Evolutionary conservation across 2,113 vertebrate species (phyloP), one percentile per base, ranked within the genome.

Genomic region (Balaeniceps rex): DNA sequence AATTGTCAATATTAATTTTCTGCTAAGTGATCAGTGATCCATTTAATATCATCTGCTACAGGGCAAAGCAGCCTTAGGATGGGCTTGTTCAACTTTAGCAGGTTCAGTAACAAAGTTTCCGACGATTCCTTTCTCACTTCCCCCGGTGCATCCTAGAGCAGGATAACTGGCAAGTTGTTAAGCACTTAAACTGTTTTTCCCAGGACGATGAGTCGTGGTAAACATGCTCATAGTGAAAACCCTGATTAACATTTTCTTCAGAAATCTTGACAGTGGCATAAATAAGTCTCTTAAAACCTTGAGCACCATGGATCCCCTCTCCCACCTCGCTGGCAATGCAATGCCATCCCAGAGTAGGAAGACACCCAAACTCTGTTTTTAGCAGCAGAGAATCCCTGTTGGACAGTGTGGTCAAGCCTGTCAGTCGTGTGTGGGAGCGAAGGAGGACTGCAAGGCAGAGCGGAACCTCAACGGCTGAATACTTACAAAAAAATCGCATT

Each of bases 361-460:
- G n/a, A 87, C 76, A 51, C 24, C 44, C 83, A 86, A 79, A 38
- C 12, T 7, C 42, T 58, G 23, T 4, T 91, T 91, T 86, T 10
- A 72, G 72, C 71, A 84, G 47, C 64, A 81, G 15, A 83, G 26
- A 77, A 93, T 66, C 64, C 71, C 52, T 90, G 26, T 1, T 3
- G 8, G 85, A 71, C 25, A 44, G 19, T 4, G 17, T 40, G 49
- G 68, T 57, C 81, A 90, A 88, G 38, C 13, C 57, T 86, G 51
- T 55, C 29, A 6, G 33, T 82, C 0, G 0, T 11, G 1, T 19
- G 4, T 19, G 25, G 34, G 44, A 81, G 34, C 1, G 8, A 87
- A 89, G 61, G 51, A 86, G 23, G 33, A 83, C 24, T 42, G 44
- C 24, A 76, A 90, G 58, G 70, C 76, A 83, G 10, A 79, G 21